These are phyloP conservation scores for Notothenia rossii DNA, from an alignment of 2,113 vertebrate genomes.

Conservation along the genomic window DNA sequence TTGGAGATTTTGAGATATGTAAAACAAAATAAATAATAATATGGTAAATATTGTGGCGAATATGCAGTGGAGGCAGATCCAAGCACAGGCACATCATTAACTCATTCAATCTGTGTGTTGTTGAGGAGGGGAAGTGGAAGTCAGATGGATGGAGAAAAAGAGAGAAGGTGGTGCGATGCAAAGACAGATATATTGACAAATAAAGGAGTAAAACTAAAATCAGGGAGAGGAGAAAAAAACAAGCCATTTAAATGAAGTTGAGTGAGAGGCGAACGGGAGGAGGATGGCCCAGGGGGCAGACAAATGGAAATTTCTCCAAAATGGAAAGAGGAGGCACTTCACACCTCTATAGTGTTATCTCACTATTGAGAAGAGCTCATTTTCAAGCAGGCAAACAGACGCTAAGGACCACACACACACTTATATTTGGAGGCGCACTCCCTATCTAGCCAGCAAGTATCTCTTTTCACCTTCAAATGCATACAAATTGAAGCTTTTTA, in stretches of 20 bases:
- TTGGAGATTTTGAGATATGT: slow-evolving; percentile 50
- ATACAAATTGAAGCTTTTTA: slow-evolving; percentile 39
- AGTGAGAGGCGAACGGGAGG: slow-evolving; percentile 3
- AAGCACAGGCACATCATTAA: slow-evolving; percentile 50
- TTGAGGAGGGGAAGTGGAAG: slow-evolving; percentile 23
- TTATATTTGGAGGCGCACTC: slow-evolving; percentile 32
- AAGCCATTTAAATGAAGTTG: slow-evolving; percentile 1
- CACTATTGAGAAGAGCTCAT: slow-evolving; percentile 31
- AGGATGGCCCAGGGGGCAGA: slow-evolving; percentile 36
- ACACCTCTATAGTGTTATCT: slow-evolving; percentile 32
- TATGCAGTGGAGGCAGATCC: slow-evolving; percentile 47
- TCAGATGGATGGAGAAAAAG: background rate
- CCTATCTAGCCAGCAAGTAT: slow-evolving; percentile 36
- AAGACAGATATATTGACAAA: slow-evolving; percentile 2
- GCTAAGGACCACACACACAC: slow-evolving; percentile 6
- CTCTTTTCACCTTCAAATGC: slow-evolving; percentile 38
- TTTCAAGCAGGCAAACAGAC: slow-evolving; percentile 29
- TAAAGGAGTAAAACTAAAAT: slow-evolving; percentile 3
- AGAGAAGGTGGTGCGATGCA: background rate
- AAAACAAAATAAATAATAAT: slow-evolving; percentile 64
- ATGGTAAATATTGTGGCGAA: slow-evolving; percentile 48
- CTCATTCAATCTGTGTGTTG: slow-evolving; percentile 24
- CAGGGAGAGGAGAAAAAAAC: background rate
- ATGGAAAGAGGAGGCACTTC: slow-evolving; percentile 46
- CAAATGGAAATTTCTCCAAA: slow-evolving; percentile 48